Base-by-base conservation (phyloP, 2,888 invertebrate species). In the Limenitis camilla region DNA sequence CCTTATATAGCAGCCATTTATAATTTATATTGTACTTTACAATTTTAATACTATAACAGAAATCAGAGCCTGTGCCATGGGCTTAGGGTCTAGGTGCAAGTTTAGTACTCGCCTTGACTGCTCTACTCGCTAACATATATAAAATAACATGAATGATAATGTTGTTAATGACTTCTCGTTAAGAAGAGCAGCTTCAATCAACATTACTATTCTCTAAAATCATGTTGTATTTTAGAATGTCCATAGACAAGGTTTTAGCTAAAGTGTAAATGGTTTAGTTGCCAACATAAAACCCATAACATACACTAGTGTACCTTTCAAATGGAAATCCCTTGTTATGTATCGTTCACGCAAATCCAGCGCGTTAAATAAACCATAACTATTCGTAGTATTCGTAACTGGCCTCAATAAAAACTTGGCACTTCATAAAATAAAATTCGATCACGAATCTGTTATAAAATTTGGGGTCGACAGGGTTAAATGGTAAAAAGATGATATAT, bases 281-380 rank as follows among this genome's bases (percentile, higher is more conserved):
- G 5, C 40, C 32, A 50, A 39, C 32, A 49, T 48, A 39, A 44
- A 44, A 42, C 40, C 39, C 39, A 49, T 45, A 48, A 38, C 38
- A 51, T 40, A 51, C 43, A 50, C 19, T 30, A 52, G 52, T 41
- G 42, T 52, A 48, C 45, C 48, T 52, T 51, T 40, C 51, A 35
- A 54, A 54, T 54, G 51, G 52, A 32, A 43, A 53, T 50, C 53
- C 53, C 39, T 31, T 42, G 42, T 47, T 42, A 49, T 54, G 50
- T 54, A 49, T 46, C 54, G 54, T 52, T 46, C 53, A 79, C 76
- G 78, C 80, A 81, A 78, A 83, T 82, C 78, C 76, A 69, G 62
- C 59, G 63, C 74, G 75, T 82, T 81, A 81, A 81, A 83, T 85
- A 82, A 83, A 80, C 79, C 76, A 82, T 83, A 82, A 78, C 77